Base-by-base conservation (phyloP, 2,113 vertebrate genomes). In the Hiodon alosoides region DNA sequence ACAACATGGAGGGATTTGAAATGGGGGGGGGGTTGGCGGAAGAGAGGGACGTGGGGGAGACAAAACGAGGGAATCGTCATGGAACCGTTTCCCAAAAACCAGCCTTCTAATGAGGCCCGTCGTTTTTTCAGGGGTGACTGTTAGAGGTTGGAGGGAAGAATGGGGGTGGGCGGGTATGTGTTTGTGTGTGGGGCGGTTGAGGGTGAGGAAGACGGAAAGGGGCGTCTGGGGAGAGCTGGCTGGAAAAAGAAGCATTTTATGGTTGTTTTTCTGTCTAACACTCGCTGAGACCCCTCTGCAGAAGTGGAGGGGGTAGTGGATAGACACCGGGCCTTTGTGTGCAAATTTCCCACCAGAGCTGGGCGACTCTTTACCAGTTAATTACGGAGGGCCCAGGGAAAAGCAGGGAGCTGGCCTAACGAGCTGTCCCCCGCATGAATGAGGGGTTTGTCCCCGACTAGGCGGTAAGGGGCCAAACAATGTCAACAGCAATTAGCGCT, bases 271-370 rank as follows among this genome's bases (percentile, higher is more conserved):
- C 80, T 82, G 82, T 87, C 86, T 81, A 60, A 75, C 79, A 81
- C 82, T 78, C 67, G 75, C 80, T 6, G 76, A 52, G 80, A 81
- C 51, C 75, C 72, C 73, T 80, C 48, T 64, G 81, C 11, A 17
- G 80, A 79, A 76, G 54, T 76, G 68, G 54, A 5, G 69, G 51
- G 3, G 74, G 51, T 17, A n/a, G 50, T 16, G 59, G n/a, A 16
- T 84, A 89, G 92, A 91, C 91, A 90, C 92, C 82, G 52, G 76
- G 81, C 83, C 90, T 98, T 96, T 98, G 95, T 99, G 95, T 98
- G 95, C 93, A 98, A 98, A 99, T 98, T 98, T 98, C 96, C 96
- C 94, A 94, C 93, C 89, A 78, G 76, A 83, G 84, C 79, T 69
- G 84, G 92, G 85, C 89, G 89, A 92, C 89, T 92, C 91, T 87